phyloP scores from a whole-genome alignment of 1,140 invertebrate species.

The Drosophila saltans region DNA sequence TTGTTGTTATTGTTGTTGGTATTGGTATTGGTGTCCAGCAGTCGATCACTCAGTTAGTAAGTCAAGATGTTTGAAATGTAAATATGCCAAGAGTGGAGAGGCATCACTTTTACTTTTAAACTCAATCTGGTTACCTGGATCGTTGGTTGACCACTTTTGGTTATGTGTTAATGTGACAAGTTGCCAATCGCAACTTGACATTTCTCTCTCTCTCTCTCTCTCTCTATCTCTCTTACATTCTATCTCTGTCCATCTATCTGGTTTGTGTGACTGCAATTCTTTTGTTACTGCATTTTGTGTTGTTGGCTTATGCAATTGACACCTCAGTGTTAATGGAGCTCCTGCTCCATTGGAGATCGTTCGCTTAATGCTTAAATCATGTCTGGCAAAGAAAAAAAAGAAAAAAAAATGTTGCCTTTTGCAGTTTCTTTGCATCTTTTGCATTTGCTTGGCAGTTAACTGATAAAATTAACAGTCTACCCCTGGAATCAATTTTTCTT shows the following conservation, averaged over 20 bases:
- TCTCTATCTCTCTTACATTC: not conserved
- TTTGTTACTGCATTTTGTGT: slow-evolving; percentile 17
- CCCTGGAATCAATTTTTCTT: slow-evolving; percentile 18
- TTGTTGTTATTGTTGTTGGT: slow-evolving; percentile 15
- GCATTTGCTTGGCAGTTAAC: slow-evolving; percentile 23
- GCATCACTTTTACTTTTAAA: slow-evolving; percentile 75
- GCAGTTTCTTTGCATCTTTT: not conserved
- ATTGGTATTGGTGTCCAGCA: slow-evolving; percentile 36
- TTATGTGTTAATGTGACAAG: slow-evolving; percentile 73
- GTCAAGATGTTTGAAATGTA: slow-evolving; percentile 73
- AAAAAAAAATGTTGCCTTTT: slow-evolving; percentile 37
- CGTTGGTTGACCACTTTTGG: slow-evolving; percentile 51
- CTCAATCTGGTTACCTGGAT: slow-evolving; percentile 14
- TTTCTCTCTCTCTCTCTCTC: not conserved
- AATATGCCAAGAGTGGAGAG: slow-evolving; percentile 59
- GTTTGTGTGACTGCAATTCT: slow-evolving; percentile 22
- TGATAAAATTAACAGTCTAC: slow-evolving; percentile 38
- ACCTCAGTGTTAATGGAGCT: slow-evolving; percentile 69
- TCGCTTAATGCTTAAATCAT: slow-evolving; percentile 63
- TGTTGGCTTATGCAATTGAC: slow-evolving; percentile 69
- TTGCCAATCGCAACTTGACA: slow-evolving; percentile 46
- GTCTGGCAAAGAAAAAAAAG: slow-evolving; percentile 29
- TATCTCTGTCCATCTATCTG: not conserved
- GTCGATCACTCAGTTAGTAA: slow-evolving; percentile 76
- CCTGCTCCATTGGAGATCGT: slow-evolving; percentile 21